A percentile compares a stretch with the other conserved stretches of the same genome.
These are phyloP conservation scores for Raja brachyura DNA, from an alignment of 2,113 vertebrate genomes.

Conservation along the genomic window DNA sequence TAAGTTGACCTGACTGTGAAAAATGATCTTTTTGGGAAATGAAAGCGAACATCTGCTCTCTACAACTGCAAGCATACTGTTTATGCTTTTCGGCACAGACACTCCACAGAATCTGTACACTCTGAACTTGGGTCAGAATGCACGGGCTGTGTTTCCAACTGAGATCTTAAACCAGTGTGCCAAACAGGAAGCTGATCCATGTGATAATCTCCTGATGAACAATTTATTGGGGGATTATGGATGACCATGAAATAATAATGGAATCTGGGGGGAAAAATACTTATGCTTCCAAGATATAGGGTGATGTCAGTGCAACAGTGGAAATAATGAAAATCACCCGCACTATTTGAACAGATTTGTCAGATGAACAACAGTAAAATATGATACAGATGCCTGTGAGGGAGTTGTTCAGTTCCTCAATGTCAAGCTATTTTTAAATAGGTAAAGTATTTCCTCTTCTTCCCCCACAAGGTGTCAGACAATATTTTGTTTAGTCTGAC, in stretches of 20 bases:
- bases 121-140: conserved; percentile 27
- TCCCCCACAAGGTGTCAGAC: background rate
- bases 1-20: conserved; percentile 16
- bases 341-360: background rate
- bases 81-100: conserved; percentile 21
- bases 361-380: conserved; percentile 27
- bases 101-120: conserved; percentile 8
- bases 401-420: background rate
- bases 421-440: conserved; percentile 8
- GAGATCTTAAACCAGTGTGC: background rate
- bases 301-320: background rate
- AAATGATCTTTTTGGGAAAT: conserved; percentile 17
- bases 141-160: conserved; percentile 2
- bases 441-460: background rate
- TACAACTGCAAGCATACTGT: background rate
- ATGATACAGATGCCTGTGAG: background rate
- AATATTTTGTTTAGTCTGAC: background rate
- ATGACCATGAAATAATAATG: conserved; percentile 13
- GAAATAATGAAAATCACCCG: conserved; percentile 15
- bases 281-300: background rate
- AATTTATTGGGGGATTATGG: background rate
- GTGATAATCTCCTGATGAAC: conserved; percentile 18
- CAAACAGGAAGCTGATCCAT: conserved; percentile 19
- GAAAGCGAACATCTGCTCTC: conserved; percentile 35
- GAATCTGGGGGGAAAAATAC: background rate